Base-by-base conservation (phyloP, 2,888 invertebrate genomes). In the Zootermopsis nevadensis region DNA sequence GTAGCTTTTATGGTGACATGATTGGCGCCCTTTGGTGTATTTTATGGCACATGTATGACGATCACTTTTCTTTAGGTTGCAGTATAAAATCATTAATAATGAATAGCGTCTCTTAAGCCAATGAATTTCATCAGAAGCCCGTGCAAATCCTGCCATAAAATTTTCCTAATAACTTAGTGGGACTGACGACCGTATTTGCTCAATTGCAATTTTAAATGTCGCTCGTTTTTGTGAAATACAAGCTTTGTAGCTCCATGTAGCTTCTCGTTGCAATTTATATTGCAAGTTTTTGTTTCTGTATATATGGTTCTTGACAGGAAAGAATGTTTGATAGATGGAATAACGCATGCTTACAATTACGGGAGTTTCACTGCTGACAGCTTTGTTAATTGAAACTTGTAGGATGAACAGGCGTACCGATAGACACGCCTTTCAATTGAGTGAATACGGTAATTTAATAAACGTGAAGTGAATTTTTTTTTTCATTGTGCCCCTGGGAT, bases 391-490 rank as follows among this genome's bases (percentile, higher is more conserved):
- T 67, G 67, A 27, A 8, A 67, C 67, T 67, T 69, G 33, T 33
- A 33, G 67, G 7, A 33, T 33, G 22, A 33, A 31, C 6, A 31
- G 33, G 69, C 33, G 7, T 69, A 69, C 1, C 3, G 69, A 22
- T 31, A 69, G 27, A 10, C n/a, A 7, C n/a, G 60, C 22, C 69
- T 69, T 69, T 69, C 69, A 69, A 31, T 69, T 69, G 69, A 69
- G 69, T 69, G 69, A 69, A 69, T 69, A 69, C 69, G 69, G 69
- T 69, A 12, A 69, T 31, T 69, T 30, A 69, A n/a, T 31, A 22
- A 33, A 69, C 33, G 69, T 69, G 33, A 69, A 69, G 33, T 33
- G 69, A 31, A 69, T 69, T 69, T 33, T 33, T 69, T n/a, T 33
- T 60, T 69, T 69, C 69, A 69, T 1, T 69, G 69, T 69, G 31